Evolutionary conservation across 64 coral and sea anemone genomes (phyloP).

Genomic region (Astreopora myriophthalma): DNA sequence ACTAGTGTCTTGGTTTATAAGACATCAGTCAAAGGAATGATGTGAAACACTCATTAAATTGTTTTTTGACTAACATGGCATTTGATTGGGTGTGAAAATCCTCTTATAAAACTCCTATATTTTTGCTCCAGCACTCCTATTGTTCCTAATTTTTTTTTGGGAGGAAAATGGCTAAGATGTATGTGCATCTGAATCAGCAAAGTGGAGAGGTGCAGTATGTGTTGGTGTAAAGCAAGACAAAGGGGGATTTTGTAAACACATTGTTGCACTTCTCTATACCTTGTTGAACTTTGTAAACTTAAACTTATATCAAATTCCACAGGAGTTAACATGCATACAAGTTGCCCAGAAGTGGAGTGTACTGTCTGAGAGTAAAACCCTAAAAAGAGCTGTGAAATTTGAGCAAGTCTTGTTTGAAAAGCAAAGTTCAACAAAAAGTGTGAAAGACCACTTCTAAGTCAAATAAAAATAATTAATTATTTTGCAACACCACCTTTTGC

Average conservation of each 20-base stretch:
- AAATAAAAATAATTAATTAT: neutral
- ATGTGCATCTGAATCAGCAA: neutral
- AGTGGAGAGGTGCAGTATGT: too few species aligned
- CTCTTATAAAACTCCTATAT: slow-evolving; percentile 20
- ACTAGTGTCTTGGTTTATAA: neutral
- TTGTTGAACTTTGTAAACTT: neutral
- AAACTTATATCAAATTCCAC: neutral
- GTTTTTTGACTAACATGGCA: neutral
- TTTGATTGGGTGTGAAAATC: slow-evolving; percentile 4
- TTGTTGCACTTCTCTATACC: neutral
- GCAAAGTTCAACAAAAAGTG: slow-evolving; percentile 19
- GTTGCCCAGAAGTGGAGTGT: neutral
- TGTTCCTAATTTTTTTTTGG: too few species aligned
- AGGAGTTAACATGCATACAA: neutral
- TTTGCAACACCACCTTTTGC: slow-evolving; percentile 62
- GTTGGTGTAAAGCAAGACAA: too few species aligned
- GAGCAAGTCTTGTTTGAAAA: slow-evolving; percentile 45
- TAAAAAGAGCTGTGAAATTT: slow-evolving; percentile 27
- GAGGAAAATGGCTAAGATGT: too few species aligned
- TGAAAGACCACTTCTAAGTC: slow-evolving; percentile 6
- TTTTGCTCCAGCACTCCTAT: neutral
- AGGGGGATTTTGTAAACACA: too few species aligned
- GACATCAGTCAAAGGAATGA: slow-evolving; percentile 40
- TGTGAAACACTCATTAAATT: slow-evolving; percentile 6
- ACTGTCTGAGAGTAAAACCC: neutral